A percentile compares a stretch with the other conserved stretches of the same genome.
These are phyloP conservation scores for Eolophus roseicapilla DNA, from an alignment of 2,113 vertebrate genomes.

Conservation along the genomic window DNA sequence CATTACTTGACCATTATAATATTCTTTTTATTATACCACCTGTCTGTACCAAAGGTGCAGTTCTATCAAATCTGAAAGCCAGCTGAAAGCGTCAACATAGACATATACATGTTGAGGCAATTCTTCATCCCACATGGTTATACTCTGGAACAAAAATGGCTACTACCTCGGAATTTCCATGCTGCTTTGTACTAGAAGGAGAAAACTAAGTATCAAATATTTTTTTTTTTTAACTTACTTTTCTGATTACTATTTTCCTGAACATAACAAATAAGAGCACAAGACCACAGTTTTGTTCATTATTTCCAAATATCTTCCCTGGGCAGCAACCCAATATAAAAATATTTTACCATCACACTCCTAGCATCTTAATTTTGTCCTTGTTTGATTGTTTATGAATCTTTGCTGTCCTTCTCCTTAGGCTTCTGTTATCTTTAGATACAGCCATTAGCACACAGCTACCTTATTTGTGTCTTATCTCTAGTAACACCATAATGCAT, in stretches of 20 bases:
- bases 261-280: background rate
- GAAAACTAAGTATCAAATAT: background rate
- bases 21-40: background rate
- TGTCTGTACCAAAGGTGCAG: background rate
- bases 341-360: background rate
- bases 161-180: background rate
- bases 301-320: background rate
- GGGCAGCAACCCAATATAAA: background rate
- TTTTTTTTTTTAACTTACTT: background rate
- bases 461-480: background rate
- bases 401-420: background rate
- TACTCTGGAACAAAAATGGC: background rate
- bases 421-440: background rate
- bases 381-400: background rate
- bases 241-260: background rate
- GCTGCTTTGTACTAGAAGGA: background rate
- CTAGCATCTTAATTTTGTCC: background rate
- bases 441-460: background rate
- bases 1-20: background rate
- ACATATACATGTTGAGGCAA: background rate
- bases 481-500: rapidly evolving
- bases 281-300: background rate
- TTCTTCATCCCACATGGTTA: background rate
- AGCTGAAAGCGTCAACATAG: background rate
- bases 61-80: background rate